A percentile compares a stretch with the other conserved stretches of the same genome.
phyloP scores from a whole-genome alignment of 2,888 invertebrate genomes.

The Podotricha telesiphe region DNA sequence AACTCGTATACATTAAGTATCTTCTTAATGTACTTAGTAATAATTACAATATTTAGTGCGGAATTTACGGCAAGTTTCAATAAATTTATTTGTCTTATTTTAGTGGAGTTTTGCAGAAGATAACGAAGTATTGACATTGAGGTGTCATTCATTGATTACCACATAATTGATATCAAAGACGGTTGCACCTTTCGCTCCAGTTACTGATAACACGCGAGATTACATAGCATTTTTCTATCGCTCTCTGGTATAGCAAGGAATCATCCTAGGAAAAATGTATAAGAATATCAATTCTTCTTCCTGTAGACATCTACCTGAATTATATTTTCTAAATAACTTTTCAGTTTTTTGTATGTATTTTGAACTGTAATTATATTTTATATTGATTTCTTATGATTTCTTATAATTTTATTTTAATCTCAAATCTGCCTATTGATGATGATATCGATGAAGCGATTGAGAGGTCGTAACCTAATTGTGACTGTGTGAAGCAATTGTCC shows the following conservation, averaged over 20 bases:
- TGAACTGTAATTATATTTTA: background rate
- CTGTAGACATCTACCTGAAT: too few relatives aligned
- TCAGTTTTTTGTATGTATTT: background rate
- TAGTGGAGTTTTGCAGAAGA: slow-evolving; percentile 18
- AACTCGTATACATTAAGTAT: background rate
- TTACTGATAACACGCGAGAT: slow-evolving; percentile 19
- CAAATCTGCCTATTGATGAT: background rate
- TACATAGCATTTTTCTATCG: background rate
- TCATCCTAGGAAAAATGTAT: too few relatives aligned
- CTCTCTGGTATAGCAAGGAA: background rate
- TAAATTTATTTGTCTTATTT: background rate
- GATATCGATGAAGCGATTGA: slow-evolving; percentile 29
- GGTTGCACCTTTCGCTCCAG: slow-evolving; percentile 24
- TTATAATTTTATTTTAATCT: background rate
- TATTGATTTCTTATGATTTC: background rate
- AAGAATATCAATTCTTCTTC: too few relatives aligned
- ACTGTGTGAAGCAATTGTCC: slow-evolving; percentile 28
- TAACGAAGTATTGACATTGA: slow-evolving; percentile 45
- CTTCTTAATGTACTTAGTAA: background rate
- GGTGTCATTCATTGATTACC: slow-evolving; percentile 47
- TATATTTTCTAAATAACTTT: background rate
- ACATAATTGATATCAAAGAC: slow-evolving; percentile 34
- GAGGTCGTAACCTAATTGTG: slow-evolving; percentile 38
- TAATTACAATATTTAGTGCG: background rate
- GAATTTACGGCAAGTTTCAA: background rate